Conservation (phyloP, 2,113 vertebrate genomes). For the Ptychochromis oligacanthus region DNA sequence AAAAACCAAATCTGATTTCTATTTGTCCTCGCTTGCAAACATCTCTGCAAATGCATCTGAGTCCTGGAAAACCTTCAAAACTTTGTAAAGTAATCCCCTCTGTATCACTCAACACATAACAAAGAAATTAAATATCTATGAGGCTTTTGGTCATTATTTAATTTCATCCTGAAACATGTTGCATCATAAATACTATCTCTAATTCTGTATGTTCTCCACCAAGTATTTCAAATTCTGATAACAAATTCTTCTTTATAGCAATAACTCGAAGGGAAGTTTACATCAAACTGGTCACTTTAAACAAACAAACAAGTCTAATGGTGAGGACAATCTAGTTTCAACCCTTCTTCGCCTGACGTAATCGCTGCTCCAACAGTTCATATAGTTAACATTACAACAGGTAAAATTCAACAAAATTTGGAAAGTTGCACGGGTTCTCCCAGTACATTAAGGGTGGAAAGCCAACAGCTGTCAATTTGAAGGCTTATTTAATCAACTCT, state of each 20-base stretch:
- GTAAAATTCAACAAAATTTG: not conserved
- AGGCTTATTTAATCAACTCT: not conserved
- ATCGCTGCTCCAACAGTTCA: not conserved
- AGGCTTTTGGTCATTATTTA: not conserved
- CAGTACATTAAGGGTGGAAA: not conserved
- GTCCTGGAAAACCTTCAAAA: not conserved
- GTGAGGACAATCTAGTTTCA: not conserved
- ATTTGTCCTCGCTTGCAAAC: no score
- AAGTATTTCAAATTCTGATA: not conserved
- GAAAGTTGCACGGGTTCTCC: not conserved
- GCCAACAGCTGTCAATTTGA: not conserved
- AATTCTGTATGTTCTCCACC: not conserved
- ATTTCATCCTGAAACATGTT: not conserved
- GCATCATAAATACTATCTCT: not conserved
- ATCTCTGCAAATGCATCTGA: no score
- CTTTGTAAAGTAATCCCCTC: not conserved
- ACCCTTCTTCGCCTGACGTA: not conserved
- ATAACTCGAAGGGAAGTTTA: accelerated
- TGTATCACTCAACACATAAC: no score
- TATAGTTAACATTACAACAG: not conserved
- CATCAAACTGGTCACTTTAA: not conserved
- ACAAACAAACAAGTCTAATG: not conserved
- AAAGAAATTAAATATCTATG: no score
- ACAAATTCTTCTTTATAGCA: not conserved
- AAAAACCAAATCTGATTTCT: not conserved